Conservation (phyloP, 1,140 invertebrate species). For the Melanaphis sacchari region DNA sequence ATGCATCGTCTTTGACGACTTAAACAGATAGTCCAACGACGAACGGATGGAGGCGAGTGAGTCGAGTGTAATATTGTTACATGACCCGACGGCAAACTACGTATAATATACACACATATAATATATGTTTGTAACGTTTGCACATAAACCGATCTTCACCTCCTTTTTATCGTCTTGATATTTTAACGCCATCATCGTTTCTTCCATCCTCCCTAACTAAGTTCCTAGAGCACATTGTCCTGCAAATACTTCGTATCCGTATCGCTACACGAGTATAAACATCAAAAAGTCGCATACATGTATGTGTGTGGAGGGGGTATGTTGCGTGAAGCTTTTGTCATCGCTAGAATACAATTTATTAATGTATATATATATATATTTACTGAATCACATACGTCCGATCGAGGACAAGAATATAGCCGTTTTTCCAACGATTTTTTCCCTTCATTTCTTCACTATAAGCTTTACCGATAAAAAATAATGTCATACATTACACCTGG, state of each 20-base stretch:
- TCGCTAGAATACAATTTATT: neutral
- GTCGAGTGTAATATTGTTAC: neutral
- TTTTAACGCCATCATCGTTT: neutral
- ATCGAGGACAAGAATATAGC: neutral
- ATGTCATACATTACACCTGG: neutral
- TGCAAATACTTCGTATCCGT: neutral
- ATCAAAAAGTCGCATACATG: neutral
- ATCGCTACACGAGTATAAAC: neutral
- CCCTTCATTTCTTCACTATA: neutral
- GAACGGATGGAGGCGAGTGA: neutral
- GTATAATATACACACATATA: neutral
- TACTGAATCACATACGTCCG: neutral
- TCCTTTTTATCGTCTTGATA: neutral
- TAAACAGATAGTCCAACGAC: neutral
- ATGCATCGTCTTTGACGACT: neutral
- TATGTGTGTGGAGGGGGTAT: neutral
- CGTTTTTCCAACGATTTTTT: neutral
- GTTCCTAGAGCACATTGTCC: neutral
- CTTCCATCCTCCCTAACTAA: too few relatives aligned
- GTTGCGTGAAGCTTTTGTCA: neutral
- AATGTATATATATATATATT: neutral
- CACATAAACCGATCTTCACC: neutral
- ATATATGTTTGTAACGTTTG: neutral
- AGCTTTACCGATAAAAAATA: neutral
- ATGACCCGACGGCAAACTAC: neutral